phyloP scores from a whole-genome alignment of 2,797 vertebrate genomes.

The Numenius phaeopus region DNA sequence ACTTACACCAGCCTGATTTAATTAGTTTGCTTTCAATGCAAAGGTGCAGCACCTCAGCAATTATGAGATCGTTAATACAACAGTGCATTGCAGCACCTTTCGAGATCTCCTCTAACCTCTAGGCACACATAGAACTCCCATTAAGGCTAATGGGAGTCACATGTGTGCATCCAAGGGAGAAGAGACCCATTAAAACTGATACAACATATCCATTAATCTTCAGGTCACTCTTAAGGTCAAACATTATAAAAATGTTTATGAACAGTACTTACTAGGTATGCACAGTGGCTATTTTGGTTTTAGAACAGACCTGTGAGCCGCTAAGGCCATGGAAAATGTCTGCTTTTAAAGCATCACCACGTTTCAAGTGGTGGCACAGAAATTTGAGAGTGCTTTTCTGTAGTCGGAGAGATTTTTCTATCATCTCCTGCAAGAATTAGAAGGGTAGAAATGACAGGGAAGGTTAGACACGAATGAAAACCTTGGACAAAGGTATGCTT shows the following conservation, averaged over 20 bases:
- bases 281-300: slow-evolving; percentile 8
- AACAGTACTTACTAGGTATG: slow-evolving; percentile 56
- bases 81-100: slow-evolving; percentile 56
- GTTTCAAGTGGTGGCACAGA: slow-evolving; percentile 15
- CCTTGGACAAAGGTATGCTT: slow-evolving; percentile 19
- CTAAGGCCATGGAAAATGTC: slow-evolving; percentile 50
- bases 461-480: slow-evolving; percentile 45
- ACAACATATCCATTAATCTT: slow-evolving; percentile 70
- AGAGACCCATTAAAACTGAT: slow-evolving; percentile 67
- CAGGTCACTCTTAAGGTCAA: slow-evolving; percentile 68
- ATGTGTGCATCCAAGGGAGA: slow-evolving; percentile 60
- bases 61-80: slow-evolving; percentile 69
- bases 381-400: slow-evolving; percentile 41
- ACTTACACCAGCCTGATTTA: not conserved
- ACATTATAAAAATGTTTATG: slow-evolving; percentile 72
- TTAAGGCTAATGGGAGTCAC: slow-evolving; percentile 72
- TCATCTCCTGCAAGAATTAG: slow-evolving; percentile 36
- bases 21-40: slow-evolving; percentile 67
- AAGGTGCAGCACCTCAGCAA: slow-evolving; percentile 66
- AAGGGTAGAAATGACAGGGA: slow-evolving; percentile 21
- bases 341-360: slow-evolving; percentile 54
- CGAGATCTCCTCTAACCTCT: slow-evolving; percentile 64
- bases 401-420: slow-evolving; percentile 27
- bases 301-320: slow-evolving; percentile 13
- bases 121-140: slow-evolving; percentile 59